phyloP scores from a whole-genome alignment of 2,888 invertebrate species.

The Ceraclea dissimilis region DNA sequence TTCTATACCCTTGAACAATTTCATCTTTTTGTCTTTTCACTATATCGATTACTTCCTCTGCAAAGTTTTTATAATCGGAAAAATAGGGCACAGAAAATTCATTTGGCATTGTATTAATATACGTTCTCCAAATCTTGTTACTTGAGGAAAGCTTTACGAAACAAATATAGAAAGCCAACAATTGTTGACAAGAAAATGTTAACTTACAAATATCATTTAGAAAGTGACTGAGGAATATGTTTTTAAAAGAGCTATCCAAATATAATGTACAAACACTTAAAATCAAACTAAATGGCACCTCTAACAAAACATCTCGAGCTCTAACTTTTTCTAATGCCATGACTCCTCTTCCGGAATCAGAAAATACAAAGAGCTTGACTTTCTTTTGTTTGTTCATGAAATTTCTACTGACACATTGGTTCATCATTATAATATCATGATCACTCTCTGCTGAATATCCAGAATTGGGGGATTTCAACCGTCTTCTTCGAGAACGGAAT shows the following conservation, averaged over 20 bases:
- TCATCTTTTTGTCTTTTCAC: constrained; percentile 45
- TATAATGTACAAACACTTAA: constrained; percentile 53
- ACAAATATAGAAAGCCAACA: constrained; percentile 66
- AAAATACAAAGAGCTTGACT: constrained; percentile 52
- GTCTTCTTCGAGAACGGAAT: constrained; percentile 35
- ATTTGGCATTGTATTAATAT: constrained; percentile 62
- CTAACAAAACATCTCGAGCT: constrained; percentile 52
- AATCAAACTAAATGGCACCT: constrained; percentile 51
- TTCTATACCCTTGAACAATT: constrained; percentile 39
- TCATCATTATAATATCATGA: constrained; percentile 41
- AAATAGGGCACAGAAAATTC: constrained; percentile 63
- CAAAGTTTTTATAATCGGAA: constrained; percentile 48
- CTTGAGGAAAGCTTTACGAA: constrained; percentile 54
- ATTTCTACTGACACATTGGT: constrained; percentile 46
- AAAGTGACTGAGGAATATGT: constrained; percentile 41
- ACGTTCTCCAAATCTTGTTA: constrained; percentile 53
- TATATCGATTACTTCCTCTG: constrained; percentile 47
- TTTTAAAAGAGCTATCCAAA: constrained; percentile 47
- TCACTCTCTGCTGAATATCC: constrained; percentile 29
- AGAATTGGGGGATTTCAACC: constrained; percentile 16
- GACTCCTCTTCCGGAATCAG: constrained; percentile 67
- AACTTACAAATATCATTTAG: constrained; percentile 28
- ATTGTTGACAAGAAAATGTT: constrained; percentile 57
- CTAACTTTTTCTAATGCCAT: constrained; percentile 50
- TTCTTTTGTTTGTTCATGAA: constrained; percentile 52